These are phyloP conservation scores for Anastatus disparis DNA, from an alignment of 1,140 invertebrate species.

Conservation along the genomic window DNA sequence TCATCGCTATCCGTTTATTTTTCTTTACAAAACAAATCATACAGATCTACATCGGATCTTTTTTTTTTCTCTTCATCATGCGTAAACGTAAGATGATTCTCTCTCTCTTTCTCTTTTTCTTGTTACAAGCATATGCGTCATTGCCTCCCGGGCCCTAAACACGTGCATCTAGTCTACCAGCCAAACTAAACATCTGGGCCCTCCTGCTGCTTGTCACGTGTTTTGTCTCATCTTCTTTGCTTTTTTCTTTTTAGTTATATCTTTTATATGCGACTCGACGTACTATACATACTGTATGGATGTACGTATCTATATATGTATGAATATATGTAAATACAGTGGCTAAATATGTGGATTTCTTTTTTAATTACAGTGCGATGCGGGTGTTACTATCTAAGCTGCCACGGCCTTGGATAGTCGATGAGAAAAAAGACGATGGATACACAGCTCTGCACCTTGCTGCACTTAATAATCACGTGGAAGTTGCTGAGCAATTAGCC, in stretches of 20 bases:
- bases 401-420: slow-evolving; percentile 95
- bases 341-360: background rate
- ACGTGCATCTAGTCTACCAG: no score
- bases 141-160: background rate
- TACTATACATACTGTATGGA: background rate
- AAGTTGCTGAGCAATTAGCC: slow-evolving; percentile 92
- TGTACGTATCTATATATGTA: background rate
- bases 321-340: no score
- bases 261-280: no score
- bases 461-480: slow-evolving; percentile 96
- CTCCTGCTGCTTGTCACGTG: background rate
- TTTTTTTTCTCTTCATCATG: no score
- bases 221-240: background rate
- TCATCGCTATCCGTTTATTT: background rate
- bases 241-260: no score
- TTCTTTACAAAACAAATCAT: slow-evolving; percentile 21
- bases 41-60: no score
- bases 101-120: background rate
- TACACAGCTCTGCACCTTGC: slow-evolving; percentile 96
- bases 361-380: slow-evolving; percentile 85
- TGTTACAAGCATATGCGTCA: no score
- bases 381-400: slow-evolving; percentile 90
- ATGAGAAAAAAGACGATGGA: slow-evolving; percentile 98
- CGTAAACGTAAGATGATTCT: no score
- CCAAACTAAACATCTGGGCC: background rate